These are phyloP conservation scores for Ennomos quercinarius DNA, from an alignment of 2,888 invertebrate genomes.

Conservation along the genomic window DNA sequence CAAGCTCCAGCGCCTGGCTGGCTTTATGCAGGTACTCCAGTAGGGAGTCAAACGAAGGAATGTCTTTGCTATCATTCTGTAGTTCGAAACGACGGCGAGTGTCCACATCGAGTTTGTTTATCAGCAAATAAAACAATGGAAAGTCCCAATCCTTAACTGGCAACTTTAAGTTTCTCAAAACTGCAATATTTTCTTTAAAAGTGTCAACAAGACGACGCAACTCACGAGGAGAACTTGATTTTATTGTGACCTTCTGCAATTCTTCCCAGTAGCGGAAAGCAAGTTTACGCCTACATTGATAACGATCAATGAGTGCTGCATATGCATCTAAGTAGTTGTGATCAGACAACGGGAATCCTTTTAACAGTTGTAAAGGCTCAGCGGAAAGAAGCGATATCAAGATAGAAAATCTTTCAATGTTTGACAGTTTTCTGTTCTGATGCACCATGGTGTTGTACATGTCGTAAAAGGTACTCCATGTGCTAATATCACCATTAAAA, in stretches of 20 bases:
- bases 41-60: too few relatives aligned
- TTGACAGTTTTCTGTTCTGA: too few relatives aligned
- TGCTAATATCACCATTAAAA: too few relatives aligned
- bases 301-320: constrained; percentile 8
- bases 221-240: not conserved
- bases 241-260: constrained; percentile 4
- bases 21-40: too few relatives aligned
- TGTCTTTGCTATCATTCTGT: not conserved
- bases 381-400: too few relatives aligned
- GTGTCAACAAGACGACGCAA: not conserved
- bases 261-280: constrained; percentile 10
- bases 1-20: too few relatives aligned
- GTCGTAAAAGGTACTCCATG: too few relatives aligned
- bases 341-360: too few relatives aligned
- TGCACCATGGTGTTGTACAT: too few relatives aligned
- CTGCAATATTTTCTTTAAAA: constrained; percentile 11
- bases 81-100: constrained; percentile 12
- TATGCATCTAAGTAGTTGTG: too few relatives aligned
- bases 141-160: constrained; percentile 15
- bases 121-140: constrained; percentile 11
- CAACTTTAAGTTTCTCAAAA: constrained; percentile 11
- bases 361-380: too few relatives aligned
- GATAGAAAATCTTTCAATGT: too few relatives aligned
- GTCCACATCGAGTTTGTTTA: constrained; percentile 9
- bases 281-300: constrained; percentile 6